Conservation (phyloP, 2,888 invertebrate species). For the Oxytorus armatus region DNA sequence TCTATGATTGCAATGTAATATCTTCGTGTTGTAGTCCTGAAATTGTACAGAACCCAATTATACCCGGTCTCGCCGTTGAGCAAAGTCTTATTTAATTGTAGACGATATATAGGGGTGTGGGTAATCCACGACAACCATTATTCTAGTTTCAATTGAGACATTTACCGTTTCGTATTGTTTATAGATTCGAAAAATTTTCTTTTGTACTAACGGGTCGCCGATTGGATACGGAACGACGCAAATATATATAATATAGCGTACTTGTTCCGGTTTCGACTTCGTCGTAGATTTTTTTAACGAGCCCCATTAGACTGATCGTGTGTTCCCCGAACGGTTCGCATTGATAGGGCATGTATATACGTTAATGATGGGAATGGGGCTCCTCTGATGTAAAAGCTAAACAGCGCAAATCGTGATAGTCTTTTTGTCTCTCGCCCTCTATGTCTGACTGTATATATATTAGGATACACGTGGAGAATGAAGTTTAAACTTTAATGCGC, state of each 20-base stretch:
- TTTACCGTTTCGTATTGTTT: no score
- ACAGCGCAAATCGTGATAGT: slow-evolving; percentile 42
- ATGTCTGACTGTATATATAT: slow-evolving; percentile 14
- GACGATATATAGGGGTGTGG: background rate
- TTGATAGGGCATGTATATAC: slow-evolving; percentile 38
- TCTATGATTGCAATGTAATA: slow-evolving; percentile 26
- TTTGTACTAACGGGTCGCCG: no score
- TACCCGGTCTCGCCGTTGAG: background rate
- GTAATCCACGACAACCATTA: no score
- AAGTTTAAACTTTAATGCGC: background rate
- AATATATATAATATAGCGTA: background rate
- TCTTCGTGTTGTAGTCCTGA: slow-evolving; percentile 20
- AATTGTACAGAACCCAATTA: slow-evolving; percentile 27
- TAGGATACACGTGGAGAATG: slow-evolving; percentile 25
- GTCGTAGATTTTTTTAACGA: slow-evolving; percentile 65
- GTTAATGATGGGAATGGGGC: slow-evolving; percentile 60
- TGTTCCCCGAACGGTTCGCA: slow-evolving; percentile 61
- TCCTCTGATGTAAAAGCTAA: slow-evolving; percentile 53
- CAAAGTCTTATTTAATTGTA: background rate
- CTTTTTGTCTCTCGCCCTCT: slow-evolving; percentile 25
- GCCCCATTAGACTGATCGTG: slow-evolving; percentile 65
- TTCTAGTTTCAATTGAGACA: no score
- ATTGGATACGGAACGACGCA: no score
- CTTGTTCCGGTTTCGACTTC: slow-evolving; percentile 46
- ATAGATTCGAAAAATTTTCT: no score